A percentile compares a stretch with the other conserved stretches of the same genome.
Conservation (phyloP, 2,888 invertebrate species). For the Polydrusus cervinus region DNA sequence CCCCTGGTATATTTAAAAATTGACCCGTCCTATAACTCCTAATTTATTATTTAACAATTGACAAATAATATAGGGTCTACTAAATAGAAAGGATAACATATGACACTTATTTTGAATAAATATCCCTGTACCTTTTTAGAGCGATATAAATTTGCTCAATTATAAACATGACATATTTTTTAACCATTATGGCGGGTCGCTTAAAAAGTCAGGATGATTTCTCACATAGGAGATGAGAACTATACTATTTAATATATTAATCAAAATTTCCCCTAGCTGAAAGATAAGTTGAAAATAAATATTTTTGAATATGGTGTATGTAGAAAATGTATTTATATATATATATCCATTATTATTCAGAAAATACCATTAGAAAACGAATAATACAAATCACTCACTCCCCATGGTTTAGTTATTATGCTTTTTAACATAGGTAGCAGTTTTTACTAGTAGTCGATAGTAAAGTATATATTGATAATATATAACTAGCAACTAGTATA, state of each 20-base stretch:
- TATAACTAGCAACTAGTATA: too few species aligned
- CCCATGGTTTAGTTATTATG: too few species aligned
- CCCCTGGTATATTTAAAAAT: constrained; percentile 55
- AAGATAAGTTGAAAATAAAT: constrained; percentile 17
- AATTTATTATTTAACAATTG: constrained; percentile 63
- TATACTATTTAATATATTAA: constrained; percentile 9
- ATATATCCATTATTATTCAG: background rate
- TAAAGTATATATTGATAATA: too few species aligned
- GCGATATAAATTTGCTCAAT: constrained; percentile 41
- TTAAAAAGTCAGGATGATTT: background rate
- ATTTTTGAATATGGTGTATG: constrained; percentile 9
- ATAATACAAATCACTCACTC: too few species aligned
- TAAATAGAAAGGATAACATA: constrained; percentile 52
- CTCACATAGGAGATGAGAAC: constrained; percentile 13
- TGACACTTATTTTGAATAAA: constrained; percentile 44
- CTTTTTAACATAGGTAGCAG: too few species aligned
- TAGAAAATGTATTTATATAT: background rate
- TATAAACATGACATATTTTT: constrained; percentile 48
- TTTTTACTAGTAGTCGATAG: too few species aligned
- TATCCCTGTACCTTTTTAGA: constrained; percentile 23
- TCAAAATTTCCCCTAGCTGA: constrained; percentile 15
- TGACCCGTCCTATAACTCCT: constrained; percentile 57
- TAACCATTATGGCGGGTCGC: constrained; percentile 15
- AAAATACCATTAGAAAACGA: background rate
- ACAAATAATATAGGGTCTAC: constrained; percentile 58